Base-by-base conservation (phyloP, 2,888 invertebrate species). In the Ischnus inquisitorius region DNA sequence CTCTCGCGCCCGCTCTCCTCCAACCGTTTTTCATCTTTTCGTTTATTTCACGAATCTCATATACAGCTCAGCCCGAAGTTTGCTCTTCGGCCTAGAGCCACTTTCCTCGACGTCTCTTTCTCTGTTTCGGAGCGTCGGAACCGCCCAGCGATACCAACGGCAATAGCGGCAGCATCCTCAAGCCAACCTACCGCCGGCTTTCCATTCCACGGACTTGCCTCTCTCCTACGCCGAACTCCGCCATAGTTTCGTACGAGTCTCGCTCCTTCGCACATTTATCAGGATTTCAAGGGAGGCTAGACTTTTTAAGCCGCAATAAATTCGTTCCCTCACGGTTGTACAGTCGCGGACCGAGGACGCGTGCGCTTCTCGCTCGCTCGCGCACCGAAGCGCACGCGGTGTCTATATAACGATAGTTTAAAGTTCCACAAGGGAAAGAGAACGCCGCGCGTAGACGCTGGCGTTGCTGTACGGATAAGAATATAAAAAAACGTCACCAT, bases 261-360 rank as follows among this genome's bases (percentile, higher is more conserved):
- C 87, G 84, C 89, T 93, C 91, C 91, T 90, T 91, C 90, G 93
- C 91, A 93, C 95, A 95, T 95, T 95, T 95, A 95, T 95, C 95
- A 95, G 95, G 95, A 95, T 95, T 95, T 92, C 95, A 94, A 94
- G 95, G 95, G 94, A 95, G 81, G 94, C 94, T 94, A 94, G 95
- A 95, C 95, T 95, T 93, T 92, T 93, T 93, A 93, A 93, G 93
- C 93, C 91, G 90, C 91, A 89, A 93, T 93, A 93, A 93, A 93
- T 93, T 93, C 86, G 86, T 86, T 87, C 86, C 85, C 86, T 87
- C 84, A 82, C 84, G 78, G 72, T n/a, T n/a, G n/a, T 75, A 78
- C 62, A 60, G 72, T 74, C 43, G 28, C 14, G 83, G 83, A 82
- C 83, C 71, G 69, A 68, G 80, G 57, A 65, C 80, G 76, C 82